Evolutionary conservation across 2,888 invertebrate genomes (phyloP), one percentile per base, ranked within the genome.

Genomic region (Plutella xylostella): DNA sequence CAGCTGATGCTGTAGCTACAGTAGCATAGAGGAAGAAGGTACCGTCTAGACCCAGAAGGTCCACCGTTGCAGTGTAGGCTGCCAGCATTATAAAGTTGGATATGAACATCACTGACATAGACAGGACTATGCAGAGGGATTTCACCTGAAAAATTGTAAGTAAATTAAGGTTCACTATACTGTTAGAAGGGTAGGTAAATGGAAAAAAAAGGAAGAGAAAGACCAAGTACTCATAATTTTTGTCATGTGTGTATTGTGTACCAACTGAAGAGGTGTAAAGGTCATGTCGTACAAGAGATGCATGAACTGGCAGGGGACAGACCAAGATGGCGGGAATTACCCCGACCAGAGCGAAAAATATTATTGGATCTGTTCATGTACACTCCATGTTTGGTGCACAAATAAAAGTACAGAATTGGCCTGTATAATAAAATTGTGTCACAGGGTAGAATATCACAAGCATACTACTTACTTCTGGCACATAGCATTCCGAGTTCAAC

Each of bases 11-110:
- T 0, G 57, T 45, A 19, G 67, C 58, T 0, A 67, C 56, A 1
- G 47, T 17, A 2, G 68, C 53, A 45, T 70, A 77, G 5, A 66
- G 12, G 42, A 70, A 61, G 52, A 77, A 78, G 3, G 67, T 63
- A 1, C 67, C 66, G 21, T 69, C 64, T 2, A 64, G 54, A 0
- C 77, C 77, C 0, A 79, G 3, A 2, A 45, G n/a, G 0, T 53
- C 50, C 0, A 60, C 55, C 2, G 50, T 42, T 0, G 63, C 59
- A 14, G 47, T 45, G 39, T 61, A 69, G 0, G 57, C 6, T 2
- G 48, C 53, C 1, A 69, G 47, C 0, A 65, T 42, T 1, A 50
- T 11, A 40, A 68, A 68, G 51, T 61, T 65, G 1, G 51, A 18
- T 0, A 58, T 11, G 18, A 55, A 60, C 55, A 62, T 50, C 11